These are phyloP conservation scores for Sussaba pulchella DNA, from an alignment of 2,888 invertebrate genomes.

Conservation along the genomic window DNA sequence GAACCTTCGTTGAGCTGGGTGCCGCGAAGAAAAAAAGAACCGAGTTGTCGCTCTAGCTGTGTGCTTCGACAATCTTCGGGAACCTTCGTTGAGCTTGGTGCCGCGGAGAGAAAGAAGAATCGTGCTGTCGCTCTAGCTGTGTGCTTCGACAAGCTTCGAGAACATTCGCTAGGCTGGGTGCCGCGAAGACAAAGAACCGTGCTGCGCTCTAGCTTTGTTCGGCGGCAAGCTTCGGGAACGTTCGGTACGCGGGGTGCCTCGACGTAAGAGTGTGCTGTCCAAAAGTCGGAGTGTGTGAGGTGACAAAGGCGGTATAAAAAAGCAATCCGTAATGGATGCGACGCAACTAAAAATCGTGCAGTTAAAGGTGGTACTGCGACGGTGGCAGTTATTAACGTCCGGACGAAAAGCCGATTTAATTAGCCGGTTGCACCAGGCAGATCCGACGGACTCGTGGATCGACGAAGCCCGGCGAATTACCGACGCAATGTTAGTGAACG, in stretches of 20 bases:
- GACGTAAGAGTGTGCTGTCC: no score
- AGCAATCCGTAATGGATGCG: constrained; percentile 18
- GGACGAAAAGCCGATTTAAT: constrained; percentile 56
- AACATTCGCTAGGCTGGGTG: not conserved
- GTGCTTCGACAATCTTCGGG: constrained; percentile 1
- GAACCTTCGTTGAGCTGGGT: not conserved
- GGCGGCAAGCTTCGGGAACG: not conserved
- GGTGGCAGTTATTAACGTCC: constrained; percentile 10
- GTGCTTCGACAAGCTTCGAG: not conserved
- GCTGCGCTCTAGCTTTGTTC: not conserved
- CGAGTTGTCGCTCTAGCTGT: constrained; percentile 1
- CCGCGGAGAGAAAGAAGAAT: not conserved
- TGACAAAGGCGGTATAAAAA: not conserved
- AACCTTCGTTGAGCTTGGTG: constrained; percentile 7
- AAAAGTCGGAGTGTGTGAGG: not conserved
- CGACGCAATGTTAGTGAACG: not conserved
- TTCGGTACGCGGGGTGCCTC: no score
- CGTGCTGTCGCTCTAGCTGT: no score
- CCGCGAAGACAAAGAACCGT: not conserved
- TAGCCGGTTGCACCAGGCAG: constrained; percentile 24
- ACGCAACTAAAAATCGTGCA: constrained; percentile 16
- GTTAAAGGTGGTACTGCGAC: constrained; percentile 17
- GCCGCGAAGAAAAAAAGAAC: not conserved
- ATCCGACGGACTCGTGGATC: constrained; percentile 45
- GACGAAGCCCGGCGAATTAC: constrained; percentile 25